phyloP scores from a whole-genome alignment of 2,888 invertebrate genomes.

The Neocrepidodera transversa region DNA sequence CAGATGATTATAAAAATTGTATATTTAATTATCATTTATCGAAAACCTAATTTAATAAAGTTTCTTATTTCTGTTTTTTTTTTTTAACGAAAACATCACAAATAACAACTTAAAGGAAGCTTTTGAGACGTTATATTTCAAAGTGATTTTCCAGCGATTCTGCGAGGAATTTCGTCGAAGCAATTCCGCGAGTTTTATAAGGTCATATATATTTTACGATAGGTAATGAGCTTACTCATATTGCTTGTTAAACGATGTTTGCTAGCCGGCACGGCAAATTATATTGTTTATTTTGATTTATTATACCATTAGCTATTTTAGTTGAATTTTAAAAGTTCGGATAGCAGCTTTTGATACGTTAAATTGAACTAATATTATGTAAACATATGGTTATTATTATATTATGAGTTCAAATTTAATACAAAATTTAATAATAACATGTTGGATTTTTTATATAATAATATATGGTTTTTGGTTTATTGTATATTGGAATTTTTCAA shows the following conservation, averaged over 20 bases:
- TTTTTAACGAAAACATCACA: too few relatives aligned
- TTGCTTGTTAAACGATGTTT: slow-evolving; percentile 21
- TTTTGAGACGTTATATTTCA: too few relatives aligned
- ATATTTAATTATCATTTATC: too few relatives aligned
- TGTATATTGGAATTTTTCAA: too few relatives aligned
- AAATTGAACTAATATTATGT: neutral
- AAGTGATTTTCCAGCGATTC: neutral
- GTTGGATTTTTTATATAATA: too few relatives aligned
- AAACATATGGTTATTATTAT: neutral
- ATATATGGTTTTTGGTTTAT: too few relatives aligned
- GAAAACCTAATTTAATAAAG: too few relatives aligned
- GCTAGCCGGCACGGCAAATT: slow-evolving; percentile 5
- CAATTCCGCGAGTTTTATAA: slow-evolving; percentile 12
- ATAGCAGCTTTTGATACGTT: neutral
- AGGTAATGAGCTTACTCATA: slow-evolving; percentile 21
- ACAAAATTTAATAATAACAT: too few relatives aligned
- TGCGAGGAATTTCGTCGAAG: neutral
- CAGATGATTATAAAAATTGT: too few relatives aligned
- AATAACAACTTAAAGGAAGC: too few relatives aligned
- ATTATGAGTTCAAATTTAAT: too few relatives aligned
- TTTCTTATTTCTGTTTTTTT: too few relatives aligned
- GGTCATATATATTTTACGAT: slow-evolving; percentile 17
- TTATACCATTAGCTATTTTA: slow-evolving; percentile 2
- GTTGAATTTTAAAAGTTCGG: neutral
- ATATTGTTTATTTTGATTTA: slow-evolving; percentile 12